phyloP scores from a whole-genome alignment of 2,888 invertebrate genomes.

The Ceratothoa steindachneri region DNA sequence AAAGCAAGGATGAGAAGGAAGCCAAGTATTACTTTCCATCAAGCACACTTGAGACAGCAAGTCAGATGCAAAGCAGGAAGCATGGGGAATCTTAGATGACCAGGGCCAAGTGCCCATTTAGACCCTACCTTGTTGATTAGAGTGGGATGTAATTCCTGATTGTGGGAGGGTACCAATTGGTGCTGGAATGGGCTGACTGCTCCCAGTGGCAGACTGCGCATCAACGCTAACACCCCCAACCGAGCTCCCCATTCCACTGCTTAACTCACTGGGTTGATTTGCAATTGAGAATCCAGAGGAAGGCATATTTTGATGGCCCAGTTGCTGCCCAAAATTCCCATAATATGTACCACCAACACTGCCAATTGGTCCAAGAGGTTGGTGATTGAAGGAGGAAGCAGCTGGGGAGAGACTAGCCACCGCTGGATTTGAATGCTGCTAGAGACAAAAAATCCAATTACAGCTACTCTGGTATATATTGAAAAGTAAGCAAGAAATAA shows the following conservation, averaged over 20 bases:
- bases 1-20: too few relatives aligned
- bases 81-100: neutral
- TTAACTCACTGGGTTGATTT: constrained; percentile 46
- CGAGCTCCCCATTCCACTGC: constrained; percentile 11
- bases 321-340: constrained; percentile 39
- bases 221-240: constrained; percentile 1
- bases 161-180: constrained; percentile 40
- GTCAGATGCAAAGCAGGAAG: neutral
- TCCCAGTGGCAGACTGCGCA: neutral
- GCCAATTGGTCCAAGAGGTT: constrained; percentile 49
- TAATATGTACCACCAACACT: constrained; percentile 35
- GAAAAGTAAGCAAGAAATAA: too few relatives aligned
- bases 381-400: constrained; percentile 42
- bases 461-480: too few relatives aligned
- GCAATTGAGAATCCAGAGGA: constrained; percentile 32
- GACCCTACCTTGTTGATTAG: neutral
- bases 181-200: constrained; percentile 21
- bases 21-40: too few relatives aligned
- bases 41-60: too few relatives aligned
- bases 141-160: neutral
- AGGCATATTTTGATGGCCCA: constrained; percentile 44
- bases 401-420: constrained; percentile 55
- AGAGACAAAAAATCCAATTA: neutral
- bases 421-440: constrained; percentile 58
- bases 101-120: neutral